These are phyloP conservation scores for Agrotis segetum DNA, from an alignment of 2,888 invertebrate genomes.

Conservation along the genomic window DNA sequence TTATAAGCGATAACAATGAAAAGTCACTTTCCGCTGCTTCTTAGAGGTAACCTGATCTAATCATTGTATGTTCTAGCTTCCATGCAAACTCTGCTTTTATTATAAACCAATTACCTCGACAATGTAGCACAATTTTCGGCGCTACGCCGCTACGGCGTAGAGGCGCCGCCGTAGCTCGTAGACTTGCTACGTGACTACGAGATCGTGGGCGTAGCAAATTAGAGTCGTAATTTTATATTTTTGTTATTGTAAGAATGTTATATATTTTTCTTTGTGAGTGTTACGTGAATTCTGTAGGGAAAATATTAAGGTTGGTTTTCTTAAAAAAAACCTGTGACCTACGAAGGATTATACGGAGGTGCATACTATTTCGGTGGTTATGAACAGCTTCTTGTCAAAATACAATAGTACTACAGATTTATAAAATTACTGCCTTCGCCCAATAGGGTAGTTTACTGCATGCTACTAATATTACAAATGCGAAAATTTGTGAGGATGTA, in stretches of 20 bases:
- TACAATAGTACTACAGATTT: no score
- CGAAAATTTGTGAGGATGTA: no score
- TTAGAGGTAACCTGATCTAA: not conserved
- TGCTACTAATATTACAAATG: no score
- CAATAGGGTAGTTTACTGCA: no score
- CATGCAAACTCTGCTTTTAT: not conserved
- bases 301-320: no score
- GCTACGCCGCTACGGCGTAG: constrained; percentile 18
- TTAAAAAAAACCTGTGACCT: no score
- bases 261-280: not conserved
- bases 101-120: constrained; percentile 19
- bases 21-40: no score
- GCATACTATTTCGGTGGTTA: no score
- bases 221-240: constrained; percentile 34
- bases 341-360: no score
- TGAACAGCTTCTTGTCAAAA: no score
- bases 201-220: constrained; percentile 18
- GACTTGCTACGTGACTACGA: constrained; percentile 42
- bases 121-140: constrained; percentile 17
- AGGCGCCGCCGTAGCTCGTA: constrained; percentile 18
- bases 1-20: no score
- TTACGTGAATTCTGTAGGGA: not conserved
- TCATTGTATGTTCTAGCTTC: not conserved
- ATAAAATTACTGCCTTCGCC: no score
- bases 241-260: constrained; percentile 9